Percentiles rank a stretch among this genome's conserved stretches.
These are phyloP conservation scores for Virgularia gustaviana DNA, from an alignment of 92 coral and sea anemone species.

Conservation along the genomic window DNA sequence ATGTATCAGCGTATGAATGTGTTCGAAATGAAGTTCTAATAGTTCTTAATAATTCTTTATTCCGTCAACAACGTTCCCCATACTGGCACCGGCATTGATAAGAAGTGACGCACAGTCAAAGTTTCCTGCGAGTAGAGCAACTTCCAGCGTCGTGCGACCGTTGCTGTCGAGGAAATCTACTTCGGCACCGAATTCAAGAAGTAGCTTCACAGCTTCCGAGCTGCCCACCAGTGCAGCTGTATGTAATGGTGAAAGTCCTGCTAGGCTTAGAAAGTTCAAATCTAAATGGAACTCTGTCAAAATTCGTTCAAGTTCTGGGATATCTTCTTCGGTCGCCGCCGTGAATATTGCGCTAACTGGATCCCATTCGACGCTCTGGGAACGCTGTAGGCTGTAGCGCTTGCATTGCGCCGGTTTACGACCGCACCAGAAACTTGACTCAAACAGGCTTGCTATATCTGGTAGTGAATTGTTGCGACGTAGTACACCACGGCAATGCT, in stretches of 20 bases:
- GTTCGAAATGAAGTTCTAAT: neutral
- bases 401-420: constrained; percentile 22
- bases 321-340: constrained; percentile 27
- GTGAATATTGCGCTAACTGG: constrained; percentile 34
- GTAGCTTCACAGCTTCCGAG: constrained; percentile 10
- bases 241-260: constrained; percentile 26
- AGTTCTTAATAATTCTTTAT: neutral
- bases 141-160: constrained; percentile 22
- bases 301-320: constrained; percentile 13
- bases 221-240: constrained; percentile 31
- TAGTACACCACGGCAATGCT: neutral
- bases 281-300: constrained; percentile 18
- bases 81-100: constrained; percentile 19
- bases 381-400: constrained; percentile 27
- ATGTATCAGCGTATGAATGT: neutral
- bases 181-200: constrained; percentile 18
- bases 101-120: constrained; percentile 35
- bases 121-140: constrained; percentile 35
- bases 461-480: constrained; percentile 33
- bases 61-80: constrained; percentile 32
- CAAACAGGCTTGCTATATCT: constrained; percentile 1
- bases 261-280: constrained; percentile 25
- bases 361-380: constrained; percentile 37
- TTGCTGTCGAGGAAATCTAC: constrained; percentile 25
- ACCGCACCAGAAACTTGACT: constrained; percentile 1